Evolutionary conservation across 92 coral and sea anemone genomes (phyloP).

Genomic region (Porites rus): DNA sequence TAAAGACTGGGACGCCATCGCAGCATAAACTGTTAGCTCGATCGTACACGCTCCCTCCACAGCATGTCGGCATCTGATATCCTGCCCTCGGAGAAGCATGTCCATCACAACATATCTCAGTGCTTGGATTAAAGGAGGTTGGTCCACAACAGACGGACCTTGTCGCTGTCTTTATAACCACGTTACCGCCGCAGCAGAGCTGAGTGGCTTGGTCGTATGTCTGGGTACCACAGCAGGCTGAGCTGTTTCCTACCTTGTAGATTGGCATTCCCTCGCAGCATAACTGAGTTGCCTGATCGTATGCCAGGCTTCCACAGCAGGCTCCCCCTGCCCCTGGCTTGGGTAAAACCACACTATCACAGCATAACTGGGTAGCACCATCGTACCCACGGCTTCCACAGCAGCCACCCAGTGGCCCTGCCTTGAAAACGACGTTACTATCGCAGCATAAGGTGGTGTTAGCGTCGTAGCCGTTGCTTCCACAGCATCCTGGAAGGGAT

Average conservation of each 20-base stretch:
- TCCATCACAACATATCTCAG: background rate
- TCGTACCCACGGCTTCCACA: constrained; percentile 6
- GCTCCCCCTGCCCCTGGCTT: background rate
- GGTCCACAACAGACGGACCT: constrained; percentile 12
- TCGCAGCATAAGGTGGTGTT: constrained; percentile 2
- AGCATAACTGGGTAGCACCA: background rate
- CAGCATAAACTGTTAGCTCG: constrained; percentile 1
- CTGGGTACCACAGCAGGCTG: constrained; percentile 7
- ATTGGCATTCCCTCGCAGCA: constrained; percentile 4
- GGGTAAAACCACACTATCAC: background rate
- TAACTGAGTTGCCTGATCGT: constrained; percentile 8
- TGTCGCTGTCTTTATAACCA: background rate
- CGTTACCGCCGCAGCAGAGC: constrained; percentile 19
- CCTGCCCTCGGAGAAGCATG: background rate
- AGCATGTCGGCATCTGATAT: background rate
- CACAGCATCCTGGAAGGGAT: background rate
- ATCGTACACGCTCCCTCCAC: constrained; percentile 16
- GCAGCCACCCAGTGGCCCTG: background rate
- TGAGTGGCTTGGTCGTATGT: constrained; percentile 1
- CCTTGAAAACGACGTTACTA: background rate
- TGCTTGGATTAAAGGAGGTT: constrained; percentile 53
- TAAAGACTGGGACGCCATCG: background rate
- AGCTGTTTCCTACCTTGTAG: background rate
- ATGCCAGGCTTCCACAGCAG: constrained; percentile 1
- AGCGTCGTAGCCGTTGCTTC: background rate